These are phyloP conservation scores for Trichomycterus rosablanca DNA, from an alignment of 2,113 vertebrate genomes.

Conservation along the genomic window DNA sequence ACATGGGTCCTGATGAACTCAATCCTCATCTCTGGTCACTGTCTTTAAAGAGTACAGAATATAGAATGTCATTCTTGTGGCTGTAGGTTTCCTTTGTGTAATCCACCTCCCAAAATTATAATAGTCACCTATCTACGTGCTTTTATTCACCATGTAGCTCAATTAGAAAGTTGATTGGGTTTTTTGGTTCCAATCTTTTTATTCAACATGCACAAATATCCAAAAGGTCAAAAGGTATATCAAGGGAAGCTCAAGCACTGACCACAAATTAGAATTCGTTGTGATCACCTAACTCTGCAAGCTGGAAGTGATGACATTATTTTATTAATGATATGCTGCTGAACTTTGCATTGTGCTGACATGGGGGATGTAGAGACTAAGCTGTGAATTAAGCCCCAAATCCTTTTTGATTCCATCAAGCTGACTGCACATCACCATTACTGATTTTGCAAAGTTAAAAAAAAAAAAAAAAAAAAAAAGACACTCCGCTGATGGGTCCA, in stretches of 20 bases:
- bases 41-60: too few relatives aligned
- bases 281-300: conserved; percentile 43
- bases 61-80: too few relatives aligned
- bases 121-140: neutral
- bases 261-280: conserved; percentile 56
- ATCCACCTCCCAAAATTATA: neutral
- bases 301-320: conserved; percentile 64
- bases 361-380: conserved; percentile 65
- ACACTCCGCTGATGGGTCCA: conserved; percentile 49
- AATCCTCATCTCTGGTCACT: too few relatives aligned
- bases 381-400: conserved; percentile 71
- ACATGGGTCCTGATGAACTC: too few relatives aligned
- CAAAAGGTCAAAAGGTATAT: conserved; percentile 28
- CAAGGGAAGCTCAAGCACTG: conserved; percentile 41
- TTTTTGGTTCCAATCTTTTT: conserved; percentile 7
- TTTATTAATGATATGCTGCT: conserved; percentile 68
- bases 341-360: conserved; percentile 77
- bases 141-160: neutral
- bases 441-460: conserved; percentile 64
- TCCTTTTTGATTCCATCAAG: conserved; percentile 66
- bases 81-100: too few relatives aligned
- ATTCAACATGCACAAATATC: conserved; percentile 16
- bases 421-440: conserved; percentile 67
- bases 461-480: conserved; percentile 40
- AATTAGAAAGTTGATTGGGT: conserved; percentile 1